Conservation (phyloP, 2,888 invertebrate species). For the Drosophila affinis region DNA sequence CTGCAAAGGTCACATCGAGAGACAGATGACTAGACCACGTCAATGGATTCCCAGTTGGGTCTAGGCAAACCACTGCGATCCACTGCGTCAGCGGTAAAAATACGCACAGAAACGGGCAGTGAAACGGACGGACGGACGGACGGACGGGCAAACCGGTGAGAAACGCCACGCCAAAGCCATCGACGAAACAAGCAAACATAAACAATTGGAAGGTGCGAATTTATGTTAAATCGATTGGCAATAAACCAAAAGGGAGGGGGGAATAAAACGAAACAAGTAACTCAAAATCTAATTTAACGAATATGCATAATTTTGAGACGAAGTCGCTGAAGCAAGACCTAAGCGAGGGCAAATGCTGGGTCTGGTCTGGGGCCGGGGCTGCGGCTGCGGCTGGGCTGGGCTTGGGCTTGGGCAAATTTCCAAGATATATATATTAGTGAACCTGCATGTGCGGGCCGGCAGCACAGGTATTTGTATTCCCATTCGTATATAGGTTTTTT, state of each 20-base stretch:
- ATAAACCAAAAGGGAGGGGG: slow-evolving; percentile 42
- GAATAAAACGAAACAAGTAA: slow-evolving; percentile 24
- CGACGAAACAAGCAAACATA: slow-evolving; percentile 45
- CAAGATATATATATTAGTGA: slow-evolving; percentile 20
- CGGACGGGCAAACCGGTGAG: too few species aligned
- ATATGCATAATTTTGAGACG: slow-evolving; percentile 21
- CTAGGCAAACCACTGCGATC: slow-evolving; percentile 76
- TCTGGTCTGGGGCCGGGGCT: not conserved
- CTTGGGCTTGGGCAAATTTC: slow-evolving; percentile 38
- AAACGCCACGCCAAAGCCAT: too few species aligned
- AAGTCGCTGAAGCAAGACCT: slow-evolving; percentile 49
- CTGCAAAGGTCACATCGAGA: slow-evolving; percentile 65
- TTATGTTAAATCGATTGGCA: slow-evolving; percentile 70
- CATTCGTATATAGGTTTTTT: slow-evolving; percentile 9
- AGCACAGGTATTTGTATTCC: slow-evolving; percentile 10
- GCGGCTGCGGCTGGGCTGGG: slow-evolving; percentile 7
- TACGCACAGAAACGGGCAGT: slow-evolving; percentile 37
- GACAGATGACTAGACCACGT: slow-evolving; percentile 58
- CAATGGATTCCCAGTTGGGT: slow-evolving; percentile 75
- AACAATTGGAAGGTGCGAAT: slow-evolving; percentile 73
- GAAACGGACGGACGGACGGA: slow-evolving; percentile 9
- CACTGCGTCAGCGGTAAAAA: slow-evolving; percentile 59
- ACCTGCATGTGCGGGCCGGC: slow-evolving; percentile 32
- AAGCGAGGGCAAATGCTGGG: slow-evolving; percentile 53
- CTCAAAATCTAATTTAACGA: slow-evolving; percentile 25